These are phyloP conservation scores for Anthonomus grandis DNA, from an alignment of 1,140 invertebrate genomes.

Conservation along the genomic window DNA sequence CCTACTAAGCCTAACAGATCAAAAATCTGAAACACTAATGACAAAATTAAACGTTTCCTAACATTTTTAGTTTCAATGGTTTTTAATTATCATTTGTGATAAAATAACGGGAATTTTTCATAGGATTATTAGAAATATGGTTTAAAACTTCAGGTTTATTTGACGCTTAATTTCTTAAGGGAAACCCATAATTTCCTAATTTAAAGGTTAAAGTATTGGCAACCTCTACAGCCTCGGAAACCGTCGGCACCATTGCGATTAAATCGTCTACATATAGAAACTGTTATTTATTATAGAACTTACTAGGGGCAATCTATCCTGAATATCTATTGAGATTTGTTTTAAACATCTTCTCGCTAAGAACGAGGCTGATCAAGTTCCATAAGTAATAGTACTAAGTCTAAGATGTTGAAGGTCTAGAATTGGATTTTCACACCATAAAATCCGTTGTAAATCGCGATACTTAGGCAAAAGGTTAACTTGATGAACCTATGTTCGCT, in stretches of 20 bases:
- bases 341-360: not conserved
- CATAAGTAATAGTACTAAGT: constrained; percentile 33
- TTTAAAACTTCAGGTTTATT: not conserved
- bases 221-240: not conserved
- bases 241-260: not conserved
- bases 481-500: not conserved
- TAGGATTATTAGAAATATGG: not conserved
- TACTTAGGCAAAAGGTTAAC: constrained; percentile 3
- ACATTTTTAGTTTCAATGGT: not conserved
- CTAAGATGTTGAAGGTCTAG: constrained; percentile 17
- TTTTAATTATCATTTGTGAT: constrained; percentile 1
- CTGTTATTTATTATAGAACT: constrained; percentile 4
- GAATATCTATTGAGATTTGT: not conserved
- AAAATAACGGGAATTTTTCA: not conserved
- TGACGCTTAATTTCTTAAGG: constrained; percentile 10
- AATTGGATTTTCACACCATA: constrained; percentile 19
- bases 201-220: not conserved
- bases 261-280: constrained; percentile 22
- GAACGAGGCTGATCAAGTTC: constrained; percentile 36
- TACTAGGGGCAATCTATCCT: not conserved
- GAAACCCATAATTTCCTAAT: constrained; percentile 1
- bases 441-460: constrained; percentile 24
- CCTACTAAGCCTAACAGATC: constrained; percentile 18
- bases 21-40: constrained; percentile 11
- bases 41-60: constrained; percentile 10